phyloP scores from a whole-genome alignment of 2,888 invertebrate genomes.

The Asteroscopus sphinx region DNA sequence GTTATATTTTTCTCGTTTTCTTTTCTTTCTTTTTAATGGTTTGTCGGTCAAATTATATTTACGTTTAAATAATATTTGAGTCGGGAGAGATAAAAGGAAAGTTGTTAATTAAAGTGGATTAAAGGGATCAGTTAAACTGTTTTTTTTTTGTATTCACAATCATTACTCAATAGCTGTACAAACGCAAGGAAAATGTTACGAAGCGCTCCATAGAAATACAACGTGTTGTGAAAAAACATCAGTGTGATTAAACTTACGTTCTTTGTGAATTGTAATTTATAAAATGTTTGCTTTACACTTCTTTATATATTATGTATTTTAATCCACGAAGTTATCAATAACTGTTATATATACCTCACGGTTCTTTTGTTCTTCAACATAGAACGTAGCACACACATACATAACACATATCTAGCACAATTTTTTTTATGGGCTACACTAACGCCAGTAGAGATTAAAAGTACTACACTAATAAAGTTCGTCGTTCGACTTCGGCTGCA shows the following conservation, averaged over 20 bases:
- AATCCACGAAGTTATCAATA: too few species aligned
- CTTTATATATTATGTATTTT: too few species aligned
- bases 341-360: too few species aligned
- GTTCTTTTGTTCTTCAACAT: too few species aligned
- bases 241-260: slow-evolving; percentile 16
- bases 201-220: slow-evolving; percentile 9
- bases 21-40: slow-evolving; percentile 66
- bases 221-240: slow-evolving; percentile 22
- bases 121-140: slow-evolving; percentile 68
- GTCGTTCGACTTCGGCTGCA: not conserved
- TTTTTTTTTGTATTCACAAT: slow-evolving; percentile 59
- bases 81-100: slow-evolving; percentile 69
- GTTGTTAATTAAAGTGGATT: slow-evolving; percentile 76
- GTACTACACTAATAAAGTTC: too few species aligned
- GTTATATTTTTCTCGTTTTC: slow-evolving; percentile 71
- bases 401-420: too few species aligned
- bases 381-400: too few species aligned
- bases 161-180: slow-evolving; percentile 44
- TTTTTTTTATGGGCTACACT: too few species aligned
- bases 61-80: slow-evolving; percentile 75
- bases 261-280: too few species aligned
- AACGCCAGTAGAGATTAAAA: not conserved
- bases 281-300: too few species aligned
- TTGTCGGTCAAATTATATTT: slow-evolving; percentile 76
- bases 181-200: slow-evolving; percentile 38